Base-by-base conservation (phyloP, 2,888 invertebrate genomes). In the Deroplatys truncata region DNA sequence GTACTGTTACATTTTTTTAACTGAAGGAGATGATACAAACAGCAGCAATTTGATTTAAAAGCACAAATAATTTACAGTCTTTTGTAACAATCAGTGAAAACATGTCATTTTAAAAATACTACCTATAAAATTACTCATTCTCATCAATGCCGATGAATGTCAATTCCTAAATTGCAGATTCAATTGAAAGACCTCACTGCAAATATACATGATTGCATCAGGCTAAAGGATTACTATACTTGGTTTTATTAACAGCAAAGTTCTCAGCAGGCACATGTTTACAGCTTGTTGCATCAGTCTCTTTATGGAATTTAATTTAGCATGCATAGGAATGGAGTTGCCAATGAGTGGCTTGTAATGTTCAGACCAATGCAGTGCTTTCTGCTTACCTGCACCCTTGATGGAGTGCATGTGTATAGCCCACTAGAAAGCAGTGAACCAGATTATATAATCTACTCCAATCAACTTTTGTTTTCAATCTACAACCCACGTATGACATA, bases 101-200 rank as follows among this genome's bases (percentile, higher is more conserved):
- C 87, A 86, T 86, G 87, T 83, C 82, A 83, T 83, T 87, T 87
- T 87, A 87, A 87, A 87, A 87, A 87, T 87, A 87, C 82, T 83
- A 83, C 20, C 28, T 87, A 87, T 87, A 87, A 87, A 87, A 87
- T 87, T 87, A 86, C 82, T 82, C 87, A 87, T 83, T 13, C 87
- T 35, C 83, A 35, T 87, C 87, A 87, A n/a, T 86, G 49, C 49
- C 16, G 56, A 28, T 86, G 86, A 86, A 86, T 86, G 86, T 86
- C 82, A 82, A 82, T 56, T 82, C 86, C 29, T 82, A 72, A 85
- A 28, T n/a, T 87, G 83, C 83, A 83, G 87, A 28, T 35, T n/a
- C 49, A 82, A 87, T 35, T 25, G 82, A 82, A 35, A 20, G 29
- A 82, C 13, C 20, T 82, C 82, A 82, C 83, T 87, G 31, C 83